These are phyloP conservation scores for Petaurus breviceps DNA, from an alignment of 2,113 vertebrate genomes.

Conservation along the genomic window DNA sequence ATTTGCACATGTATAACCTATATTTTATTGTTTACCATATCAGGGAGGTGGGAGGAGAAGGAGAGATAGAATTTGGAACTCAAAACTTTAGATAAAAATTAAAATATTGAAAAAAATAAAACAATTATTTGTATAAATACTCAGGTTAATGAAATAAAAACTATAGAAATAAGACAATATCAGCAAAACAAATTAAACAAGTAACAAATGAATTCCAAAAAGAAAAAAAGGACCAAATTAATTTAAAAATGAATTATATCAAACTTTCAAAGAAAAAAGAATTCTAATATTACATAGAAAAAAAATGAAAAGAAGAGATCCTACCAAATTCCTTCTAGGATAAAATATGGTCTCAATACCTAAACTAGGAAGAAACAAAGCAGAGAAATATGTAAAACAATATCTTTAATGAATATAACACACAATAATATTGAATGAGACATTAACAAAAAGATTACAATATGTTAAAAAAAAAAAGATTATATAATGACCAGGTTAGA, in stretches of 20 bases:
- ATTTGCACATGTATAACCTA: too few species aligned
- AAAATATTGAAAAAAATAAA: too few species aligned
- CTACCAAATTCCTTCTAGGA: neutral
- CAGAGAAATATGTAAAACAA: neutral
- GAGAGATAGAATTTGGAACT: too few species aligned
- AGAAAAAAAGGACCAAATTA: neutral
- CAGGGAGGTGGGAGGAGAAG: too few species aligned
- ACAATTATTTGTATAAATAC: too few species aligned
- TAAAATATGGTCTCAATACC: neutral
- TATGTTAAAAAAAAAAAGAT: neutral
- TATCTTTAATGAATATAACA: neutral
- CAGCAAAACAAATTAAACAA: neutral
- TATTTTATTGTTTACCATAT: too few species aligned
- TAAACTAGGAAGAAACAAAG: neutral
- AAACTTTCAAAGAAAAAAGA: neutral
- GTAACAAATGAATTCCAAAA: neutral
- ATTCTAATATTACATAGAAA: neutral
- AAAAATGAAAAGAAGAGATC: neutral
- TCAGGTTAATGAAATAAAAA: neutral
- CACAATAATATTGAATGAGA: neutral
- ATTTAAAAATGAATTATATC: neutral
- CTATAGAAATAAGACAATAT: neutral
- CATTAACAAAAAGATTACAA: neutral
- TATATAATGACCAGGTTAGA: neutral
- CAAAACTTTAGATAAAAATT: too few species aligned